Evolutionary conservation across 2,113 vertebrate genomes (phyloP), one percentile per base, ranked within the genome.

Genomic region (Beaufortia kweichowensis): DNA sequence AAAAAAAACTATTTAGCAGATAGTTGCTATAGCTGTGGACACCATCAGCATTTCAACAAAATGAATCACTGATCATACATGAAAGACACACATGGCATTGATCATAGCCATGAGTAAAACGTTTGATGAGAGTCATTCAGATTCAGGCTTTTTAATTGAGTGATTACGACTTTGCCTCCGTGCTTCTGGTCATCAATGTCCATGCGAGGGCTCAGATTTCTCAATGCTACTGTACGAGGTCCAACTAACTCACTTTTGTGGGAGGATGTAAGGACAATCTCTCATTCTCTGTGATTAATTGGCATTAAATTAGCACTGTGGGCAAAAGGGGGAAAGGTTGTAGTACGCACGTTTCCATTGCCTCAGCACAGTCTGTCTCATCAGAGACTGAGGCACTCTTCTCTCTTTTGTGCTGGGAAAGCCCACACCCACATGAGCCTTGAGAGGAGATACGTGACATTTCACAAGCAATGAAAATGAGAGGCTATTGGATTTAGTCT

Each of bases 371-470:
- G 26, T 57, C 26, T 76, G 75, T 57, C 33, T 67, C 35, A 23
- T 55, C 74, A 65, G 48, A 9, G 74, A 53, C 28, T 64, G 73
- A 76, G 53, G 17, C 43, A 24, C 26, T 46, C 4, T 55, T 28
- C 15, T 33, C 1, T 17, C 12, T 3, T 2, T 9, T 24, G 39
- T 28, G 15, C n/a, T 8, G 28, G 56, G 56, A 33, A 41, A 67
- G 63, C n/a, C 24, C 4, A 39, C 10, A 28, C 46, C 39, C 55
- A 26, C 39, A 55, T 60, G 75, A 77, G 56, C 26, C 65, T 60
- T 15, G 3, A 43, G 41, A 48, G 39, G 66, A 75, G 72, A 46
- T 76, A 76, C 41, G 73, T 81, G 79, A 59, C 35, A 46, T 65
- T 19, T 39, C 33, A 65, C 59, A 72, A 26, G 59, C 28, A 33